phyloP scores from a whole-genome alignment of 2,888 invertebrate genomes.

The Neoaliturus tenellus region DNA sequence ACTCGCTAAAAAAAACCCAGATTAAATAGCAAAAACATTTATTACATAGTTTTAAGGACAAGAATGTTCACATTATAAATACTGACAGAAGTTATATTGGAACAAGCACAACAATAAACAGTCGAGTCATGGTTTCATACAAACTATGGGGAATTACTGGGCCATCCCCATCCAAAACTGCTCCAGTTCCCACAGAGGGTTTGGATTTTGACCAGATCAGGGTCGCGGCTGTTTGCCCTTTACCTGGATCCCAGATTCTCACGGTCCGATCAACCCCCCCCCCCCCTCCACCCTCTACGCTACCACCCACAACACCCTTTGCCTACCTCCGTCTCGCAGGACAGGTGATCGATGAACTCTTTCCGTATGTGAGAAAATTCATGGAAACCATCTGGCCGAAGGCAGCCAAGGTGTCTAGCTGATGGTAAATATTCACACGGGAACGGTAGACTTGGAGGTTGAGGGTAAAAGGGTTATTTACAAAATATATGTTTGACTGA shows the following conservation, averaged over 20 bases:
- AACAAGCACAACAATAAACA: too few relatives aligned
- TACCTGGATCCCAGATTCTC: slow-evolving; percentile 45
- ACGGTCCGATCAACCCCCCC: background rate
- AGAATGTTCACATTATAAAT: too few relatives aligned
- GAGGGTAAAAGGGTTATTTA: too few relatives aligned
- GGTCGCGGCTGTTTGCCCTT: slow-evolving; percentile 6
- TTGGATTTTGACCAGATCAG: slow-evolving; percentile 9
- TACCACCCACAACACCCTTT: too few relatives aligned
- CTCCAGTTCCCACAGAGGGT: background rate
- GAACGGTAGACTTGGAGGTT: too few relatives aligned
- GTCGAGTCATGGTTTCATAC: too few relatives aligned
- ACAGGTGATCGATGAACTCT: slow-evolving; percentile 41
- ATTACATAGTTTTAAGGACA: too few relatives aligned
- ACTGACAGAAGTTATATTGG: too few relatives aligned
- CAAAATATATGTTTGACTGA: too few relatives aligned
- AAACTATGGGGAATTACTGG: too few relatives aligned
- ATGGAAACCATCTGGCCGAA: slow-evolving; percentile 33
- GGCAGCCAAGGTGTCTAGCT: background rate
- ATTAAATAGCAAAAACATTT: too few relatives aligned
- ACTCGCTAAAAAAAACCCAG: too few relatives aligned
- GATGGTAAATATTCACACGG: slow-evolving; percentile 2
- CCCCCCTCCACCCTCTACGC: background rate
- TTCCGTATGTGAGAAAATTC: slow-evolving; percentile 17
- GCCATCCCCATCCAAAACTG: background rate
- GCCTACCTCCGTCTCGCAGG: background rate